Evolutionary conservation across 2,797 vertebrate species (phyloP), one percentile per base, ranked within the genome.

Genomic region (Neopelma chrysocephalum): DNA sequence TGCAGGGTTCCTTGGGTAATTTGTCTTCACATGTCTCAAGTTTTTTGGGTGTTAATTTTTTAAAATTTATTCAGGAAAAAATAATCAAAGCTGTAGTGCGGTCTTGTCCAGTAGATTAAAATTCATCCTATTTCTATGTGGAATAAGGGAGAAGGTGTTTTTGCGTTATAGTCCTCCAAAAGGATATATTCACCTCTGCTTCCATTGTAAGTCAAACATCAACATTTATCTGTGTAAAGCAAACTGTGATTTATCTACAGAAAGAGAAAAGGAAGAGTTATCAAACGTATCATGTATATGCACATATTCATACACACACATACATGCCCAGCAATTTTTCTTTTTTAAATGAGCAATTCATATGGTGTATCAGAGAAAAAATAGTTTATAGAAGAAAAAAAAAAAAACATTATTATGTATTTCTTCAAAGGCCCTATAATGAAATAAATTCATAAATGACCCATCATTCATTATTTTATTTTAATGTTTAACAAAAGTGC

Each of bases 11-110:
- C 70, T 86, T 82, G 53, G 96, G 93, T 97, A 96, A 97, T 96
- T 97, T 97, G 92, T 96, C 89, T 98, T 98, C 96, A 96, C 79
- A 96, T 92, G 50, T 73, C 38, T 85, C 22, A n/a, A 62, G 26
- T 9, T 42, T 43, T 60, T 32, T 12, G 5, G 1, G 0, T 2
- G 38, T 36, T 40, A 3, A 18, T 47, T 38, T 47, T 58, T 57
- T n/a, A 54, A 48, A 85, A 90, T 82, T 86, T 29, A 76, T 68
- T 73, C 12, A 3, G 14, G 32, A 31, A 61, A 82, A 36, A 61
- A 32, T 3, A 62, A 38, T 11, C 1, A 54, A 76, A 56, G 73
- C 20, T 26, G 57, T 71, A n/a, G 6, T 38, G 32, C 56, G 90
- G 97, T 96, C 79, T 96, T 75, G 53, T 93, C 73, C 87, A 76